A percentile compares a stretch with the other conserved stretches of the same genome.
phyloP scores from a whole-genome alignment of 2,797 vertebrate genomes.

The Melanotaenia boesemani region DNA sequence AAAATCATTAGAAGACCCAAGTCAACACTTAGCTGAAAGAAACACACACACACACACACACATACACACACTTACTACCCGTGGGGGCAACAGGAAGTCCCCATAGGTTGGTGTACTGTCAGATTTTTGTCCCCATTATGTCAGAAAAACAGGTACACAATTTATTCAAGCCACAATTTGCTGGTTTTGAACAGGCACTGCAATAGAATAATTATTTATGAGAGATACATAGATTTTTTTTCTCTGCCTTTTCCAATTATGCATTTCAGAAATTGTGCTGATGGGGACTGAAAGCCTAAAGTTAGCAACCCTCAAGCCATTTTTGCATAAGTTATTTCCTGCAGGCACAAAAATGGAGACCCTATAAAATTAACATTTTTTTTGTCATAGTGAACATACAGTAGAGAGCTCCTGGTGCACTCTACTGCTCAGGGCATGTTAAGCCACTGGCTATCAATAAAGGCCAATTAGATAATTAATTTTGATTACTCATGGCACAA shows the following conservation, averaged over 20 bases:
- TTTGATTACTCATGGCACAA: constrained; percentile 16
- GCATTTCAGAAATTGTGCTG: constrained; percentile 17
- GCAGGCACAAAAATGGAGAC: background rate
- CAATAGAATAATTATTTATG: background rate
- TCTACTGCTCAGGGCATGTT: background rate
- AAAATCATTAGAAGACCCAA: background rate
- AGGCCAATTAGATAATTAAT: background rate
- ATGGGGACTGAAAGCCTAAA: constrained; percentile 3
- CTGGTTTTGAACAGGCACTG: background rate
- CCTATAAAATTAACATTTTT: constrained; percentile 1
- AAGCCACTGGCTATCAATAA: constrained; percentile 2
- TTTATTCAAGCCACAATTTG: background rate
- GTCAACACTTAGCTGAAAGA: background rate
- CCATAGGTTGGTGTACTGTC: background rate
- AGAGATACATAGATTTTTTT: background rate
- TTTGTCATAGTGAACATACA: background rate
- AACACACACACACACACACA: no score
- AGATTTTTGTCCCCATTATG: background rate
- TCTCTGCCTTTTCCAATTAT: constrained; percentile 15
- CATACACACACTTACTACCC: background rate
- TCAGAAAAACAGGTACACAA: background rate
- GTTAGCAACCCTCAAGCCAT: background rate
- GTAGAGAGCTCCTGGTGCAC: background rate
- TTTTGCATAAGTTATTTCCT: constrained; percentile 12
- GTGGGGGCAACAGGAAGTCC: background rate